phyloP scores from a whole-genome alignment of 1,140 invertebrate genomes.

The Temnothorax longispinosus region DNA sequence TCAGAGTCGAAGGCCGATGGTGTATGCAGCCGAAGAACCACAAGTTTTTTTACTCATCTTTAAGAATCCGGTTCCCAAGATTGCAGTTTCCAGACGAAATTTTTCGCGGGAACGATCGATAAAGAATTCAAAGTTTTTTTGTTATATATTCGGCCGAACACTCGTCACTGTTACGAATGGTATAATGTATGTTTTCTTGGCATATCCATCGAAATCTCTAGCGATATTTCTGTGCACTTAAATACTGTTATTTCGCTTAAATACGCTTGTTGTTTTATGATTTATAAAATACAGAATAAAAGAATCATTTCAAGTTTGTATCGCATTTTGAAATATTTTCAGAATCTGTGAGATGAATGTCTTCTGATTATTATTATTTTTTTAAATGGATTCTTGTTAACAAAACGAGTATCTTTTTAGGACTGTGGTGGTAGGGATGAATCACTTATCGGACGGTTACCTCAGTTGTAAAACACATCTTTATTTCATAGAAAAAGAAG shows the following conservation, averaged over 20 bases:
- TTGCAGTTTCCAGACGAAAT: slow-evolving; percentile 31
- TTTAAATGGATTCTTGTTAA: neutral
- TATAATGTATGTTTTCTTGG: neutral
- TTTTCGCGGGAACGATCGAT: slow-evolving; percentile 36
- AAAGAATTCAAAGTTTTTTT: neutral
- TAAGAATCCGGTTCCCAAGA: slow-evolving; percentile 39
- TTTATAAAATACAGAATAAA: neutral
- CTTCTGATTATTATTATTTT: neutral
- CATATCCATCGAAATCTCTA: neutral
- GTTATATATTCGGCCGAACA: neutral
- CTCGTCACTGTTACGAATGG: neutral
- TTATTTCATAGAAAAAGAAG: slow-evolving; percentile 67
- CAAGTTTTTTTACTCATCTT: slow-evolving; percentile 18
- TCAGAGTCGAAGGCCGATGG: slow-evolving; percentile 46
- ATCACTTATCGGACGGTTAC: neutral
- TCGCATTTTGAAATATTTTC: no score
- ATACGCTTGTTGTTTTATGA: neutral
- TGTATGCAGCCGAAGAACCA: slow-evolving; percentile 36
- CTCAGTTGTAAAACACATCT: slow-evolving; percentile 12
- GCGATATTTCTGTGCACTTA: neutral
- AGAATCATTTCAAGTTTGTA: neutral
- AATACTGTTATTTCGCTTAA: neutral
- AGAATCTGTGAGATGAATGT: no score
- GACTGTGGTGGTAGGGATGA: neutral
- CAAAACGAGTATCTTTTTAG: neutral